Conservation (phyloP, 1,140 invertebrate genomes). For the Uloborus diversus region DNA sequence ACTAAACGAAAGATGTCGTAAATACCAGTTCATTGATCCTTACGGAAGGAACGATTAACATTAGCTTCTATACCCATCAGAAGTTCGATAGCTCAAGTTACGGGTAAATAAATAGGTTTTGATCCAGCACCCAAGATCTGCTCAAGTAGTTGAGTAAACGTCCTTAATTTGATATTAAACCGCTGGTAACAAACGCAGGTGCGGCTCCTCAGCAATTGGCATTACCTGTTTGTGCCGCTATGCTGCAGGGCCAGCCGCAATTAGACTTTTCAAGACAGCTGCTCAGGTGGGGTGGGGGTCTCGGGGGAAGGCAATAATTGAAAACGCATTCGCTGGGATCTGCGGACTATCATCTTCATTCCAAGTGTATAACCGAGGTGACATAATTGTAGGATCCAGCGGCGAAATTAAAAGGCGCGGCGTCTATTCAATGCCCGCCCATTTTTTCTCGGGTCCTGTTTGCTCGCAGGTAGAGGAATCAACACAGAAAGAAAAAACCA, state of each 20-base stretch:
- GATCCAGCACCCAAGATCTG: not conserved
- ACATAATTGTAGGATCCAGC: conserved; percentile 46
- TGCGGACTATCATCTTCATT: conserved; percentile 17
- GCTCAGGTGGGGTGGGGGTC: not conserved
- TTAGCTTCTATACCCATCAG: not conserved
- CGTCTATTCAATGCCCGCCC: conserved; percentile 6
- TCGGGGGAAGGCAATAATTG: conserved; percentile 20
- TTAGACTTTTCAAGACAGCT: not conserved
- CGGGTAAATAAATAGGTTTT: too few relatives aligned
- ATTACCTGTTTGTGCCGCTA: not conserved
- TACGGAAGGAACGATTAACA: not conserved
- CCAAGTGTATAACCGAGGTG: conserved; percentile 40
- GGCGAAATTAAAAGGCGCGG: conserved; percentile 41
- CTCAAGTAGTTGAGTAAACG: conserved; percentile 1
- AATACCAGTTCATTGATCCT: not conserved
- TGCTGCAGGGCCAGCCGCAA: conserved; percentile 8
- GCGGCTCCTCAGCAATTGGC: conserved; percentile 8
- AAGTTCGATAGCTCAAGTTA: not conserved
- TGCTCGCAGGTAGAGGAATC: not conserved
- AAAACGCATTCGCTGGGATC: conserved; percentile 35
- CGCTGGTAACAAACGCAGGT: conserved; percentile 27
- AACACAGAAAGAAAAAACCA: not conserved
- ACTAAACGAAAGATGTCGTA: not conserved
- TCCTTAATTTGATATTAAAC: conserved; percentile 26
- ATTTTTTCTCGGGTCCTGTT: not conserved